phyloP scores from a whole-genome alignment of 2,113 vertebrate species.

The Aramus guarauna region DNA sequence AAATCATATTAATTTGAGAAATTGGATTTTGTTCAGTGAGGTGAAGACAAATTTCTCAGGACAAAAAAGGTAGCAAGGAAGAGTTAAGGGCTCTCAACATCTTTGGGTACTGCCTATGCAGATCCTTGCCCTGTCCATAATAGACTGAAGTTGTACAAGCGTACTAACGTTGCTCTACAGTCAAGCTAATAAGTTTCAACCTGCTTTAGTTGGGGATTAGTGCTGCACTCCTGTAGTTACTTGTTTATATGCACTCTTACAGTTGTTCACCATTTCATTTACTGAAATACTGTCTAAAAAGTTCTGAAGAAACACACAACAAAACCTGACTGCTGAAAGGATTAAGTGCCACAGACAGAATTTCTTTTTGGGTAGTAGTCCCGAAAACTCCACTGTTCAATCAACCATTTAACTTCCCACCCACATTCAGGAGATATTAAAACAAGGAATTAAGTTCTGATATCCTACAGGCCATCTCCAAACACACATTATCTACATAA shows the following conservation, averaged over 20 bases:
- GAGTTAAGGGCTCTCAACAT: not conserved
- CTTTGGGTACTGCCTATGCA: not conserved
- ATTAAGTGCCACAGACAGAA: not conserved
- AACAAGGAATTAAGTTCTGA: not conserved
- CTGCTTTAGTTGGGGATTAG: not conserved
- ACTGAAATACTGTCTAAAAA: not conserved
- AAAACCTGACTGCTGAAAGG: not conserved
- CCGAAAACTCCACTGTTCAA: not conserved
- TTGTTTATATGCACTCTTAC: not conserved
- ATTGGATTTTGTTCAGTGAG: not conserved
- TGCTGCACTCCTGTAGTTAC: not conserved
- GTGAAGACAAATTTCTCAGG: not conserved
- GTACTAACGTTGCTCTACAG: not conserved
- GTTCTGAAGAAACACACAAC: not conserved
- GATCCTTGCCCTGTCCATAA: not conserved
- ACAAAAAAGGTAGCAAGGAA: not conserved
- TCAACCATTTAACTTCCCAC: not conserved
- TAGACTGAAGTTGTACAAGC: fast-evolving
- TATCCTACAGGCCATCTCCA: not conserved
- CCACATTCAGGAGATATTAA: not conserved
- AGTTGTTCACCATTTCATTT: not conserved
- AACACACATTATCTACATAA: not conserved
- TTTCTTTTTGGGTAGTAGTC: not conserved
- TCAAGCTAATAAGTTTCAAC: not conserved
- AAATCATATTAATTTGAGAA: not conserved